Conservation (phyloP, 2,888 invertebrate species). For the Scaptomyza polygonia region DNA sequence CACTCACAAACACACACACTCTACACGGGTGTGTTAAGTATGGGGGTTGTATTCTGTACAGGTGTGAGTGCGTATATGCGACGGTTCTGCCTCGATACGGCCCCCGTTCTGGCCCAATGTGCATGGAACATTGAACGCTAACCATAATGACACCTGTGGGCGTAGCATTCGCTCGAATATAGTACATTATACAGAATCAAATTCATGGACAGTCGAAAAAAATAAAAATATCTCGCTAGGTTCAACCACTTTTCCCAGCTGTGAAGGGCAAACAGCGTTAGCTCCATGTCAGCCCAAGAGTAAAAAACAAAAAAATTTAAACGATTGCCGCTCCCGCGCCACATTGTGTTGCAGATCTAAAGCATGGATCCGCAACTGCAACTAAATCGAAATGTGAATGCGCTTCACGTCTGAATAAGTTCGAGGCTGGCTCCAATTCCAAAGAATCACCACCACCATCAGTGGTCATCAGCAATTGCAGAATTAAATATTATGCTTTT, state of each 20-base stretch:
- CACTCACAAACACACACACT: conserved; percentile 18
- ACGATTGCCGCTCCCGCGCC: conserved; percentile 54
- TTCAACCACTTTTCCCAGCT: conserved; percentile 31
- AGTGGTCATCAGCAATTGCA: conserved; percentile 50
- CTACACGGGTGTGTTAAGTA: conserved; percentile 58
- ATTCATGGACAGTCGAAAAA: conserved; percentile 66
- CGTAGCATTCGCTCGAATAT: conserved; percentile 46
- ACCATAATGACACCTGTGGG: conserved; percentile 74
- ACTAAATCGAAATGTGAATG: conserved; percentile 52
- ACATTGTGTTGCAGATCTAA: conserved; percentile 56
- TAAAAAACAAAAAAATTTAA: conserved; percentile 37
- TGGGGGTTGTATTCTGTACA: conserved; percentile 29
- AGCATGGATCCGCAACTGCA: conserved; percentile 29
- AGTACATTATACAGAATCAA: conserved; percentile 24
- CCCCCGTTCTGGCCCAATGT: conserved; percentile 74
- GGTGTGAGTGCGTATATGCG: conserved; percentile 63
- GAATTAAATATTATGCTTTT: conserved; percentile 48
- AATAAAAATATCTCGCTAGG: conserved; percentile 16
- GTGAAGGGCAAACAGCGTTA: conserved; percentile 64
- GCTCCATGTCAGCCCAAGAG: conserved; percentile 35
- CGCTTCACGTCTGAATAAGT: conserved; percentile 77
- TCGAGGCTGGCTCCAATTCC: conserved; percentile 65
- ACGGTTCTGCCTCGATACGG: conserved; percentile 57
- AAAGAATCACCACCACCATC: conserved; percentile 36
- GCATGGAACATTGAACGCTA: conserved; percentile 61